These are phyloP conservation scores for Mycogona germanica DNA, from an alignment of 2,888 invertebrate genomes.

Conservation along the genomic window DNA sequence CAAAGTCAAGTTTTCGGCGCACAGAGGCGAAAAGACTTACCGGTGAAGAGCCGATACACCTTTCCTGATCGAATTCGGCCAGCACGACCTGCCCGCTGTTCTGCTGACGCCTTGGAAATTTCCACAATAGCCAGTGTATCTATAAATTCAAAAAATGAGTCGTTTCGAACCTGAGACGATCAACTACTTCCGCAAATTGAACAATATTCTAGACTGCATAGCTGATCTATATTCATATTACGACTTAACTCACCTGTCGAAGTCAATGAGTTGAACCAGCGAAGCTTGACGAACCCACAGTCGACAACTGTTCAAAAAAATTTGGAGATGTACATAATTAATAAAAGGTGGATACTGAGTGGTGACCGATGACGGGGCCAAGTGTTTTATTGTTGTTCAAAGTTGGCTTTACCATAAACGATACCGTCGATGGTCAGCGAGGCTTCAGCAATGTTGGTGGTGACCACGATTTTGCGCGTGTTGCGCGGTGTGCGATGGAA, in stretches of 20 bases:
- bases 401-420: conserved; percentile 54
- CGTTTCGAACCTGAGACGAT: conserved; percentile 17
- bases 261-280: conserved; percentile 72
- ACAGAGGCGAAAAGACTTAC: conserved; percentile 20
- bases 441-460: conserved; percentile 95
- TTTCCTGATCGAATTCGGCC: conserved; percentile 75
- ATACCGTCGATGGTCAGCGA: conserved; percentile 91
- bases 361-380: not conserved
- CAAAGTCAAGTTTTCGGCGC: not conserved
- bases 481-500: conserved; percentile 55
- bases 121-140: conserved; percentile 70
- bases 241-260: conserved; percentile 42
- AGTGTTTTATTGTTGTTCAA: not conserved
- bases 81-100: conserved; percentile 84
- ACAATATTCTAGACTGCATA: not conserved
- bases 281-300: conserved; percentile 88
- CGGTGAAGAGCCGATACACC: conserved; percentile 47
- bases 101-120: conserved; percentile 74
- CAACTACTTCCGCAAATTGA: not conserved
- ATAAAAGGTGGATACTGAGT: not conserved
- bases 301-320: conserved; percentile 86
- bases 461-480: conserved; percentile 75
- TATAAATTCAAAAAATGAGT: conserved; percentile 42
- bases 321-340: not conserved
- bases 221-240: not conserved